Evolutionary conservation across 2,113 vertebrate species (phyloP), one percentile per base, ranked within the genome.

Genomic region (Tricholaema leucomelas): DNA sequence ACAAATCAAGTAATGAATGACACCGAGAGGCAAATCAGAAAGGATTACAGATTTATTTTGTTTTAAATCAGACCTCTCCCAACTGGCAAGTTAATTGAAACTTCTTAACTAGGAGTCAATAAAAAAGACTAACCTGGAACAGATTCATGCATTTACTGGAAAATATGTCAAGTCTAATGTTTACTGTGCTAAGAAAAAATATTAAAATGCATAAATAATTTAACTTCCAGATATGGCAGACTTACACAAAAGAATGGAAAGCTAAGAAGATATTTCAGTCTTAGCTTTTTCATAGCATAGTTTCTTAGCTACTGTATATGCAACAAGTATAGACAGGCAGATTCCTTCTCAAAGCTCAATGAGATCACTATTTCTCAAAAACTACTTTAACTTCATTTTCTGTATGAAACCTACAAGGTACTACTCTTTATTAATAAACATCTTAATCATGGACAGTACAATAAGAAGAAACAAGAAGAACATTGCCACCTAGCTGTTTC

Each of bases 401-500:
- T 61, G 31, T 58, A 85, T 50, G 56, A 85, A 89, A 76, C 75
- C 81, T 91, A 79, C 55, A 66, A 87, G 81, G 81, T 82, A 92
- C 75, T 77, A 64, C 46, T 93, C 87, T 74, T 93, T 87, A 89
- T 87, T 96, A 95, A 91, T 80, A 96, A 93, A 77, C 60, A 85
- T 74, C 85, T 96, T 93, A 93, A 95, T 93, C 91, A 80, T 3
- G 64, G 60, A 28, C 78, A 59, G 79, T 42, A 35, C 46, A 52
- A 44, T 1, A 12, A 20, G 63, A 79, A 91, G 94, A 95, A 96
- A 95, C 67, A 96, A 96, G 93, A 95, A 95, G 91, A 96, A 96
- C 94, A 96, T 96, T 96, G 95, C 95, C 95, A 96, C 90, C 95
- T 96, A 96, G 95, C 95, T 96, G 95, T 80, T 85, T 60, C 64